Evolutionary conservation across 2,797 vertebrate species (phyloP).

Genomic region (Xiphophorus birchmanni): DNA sequence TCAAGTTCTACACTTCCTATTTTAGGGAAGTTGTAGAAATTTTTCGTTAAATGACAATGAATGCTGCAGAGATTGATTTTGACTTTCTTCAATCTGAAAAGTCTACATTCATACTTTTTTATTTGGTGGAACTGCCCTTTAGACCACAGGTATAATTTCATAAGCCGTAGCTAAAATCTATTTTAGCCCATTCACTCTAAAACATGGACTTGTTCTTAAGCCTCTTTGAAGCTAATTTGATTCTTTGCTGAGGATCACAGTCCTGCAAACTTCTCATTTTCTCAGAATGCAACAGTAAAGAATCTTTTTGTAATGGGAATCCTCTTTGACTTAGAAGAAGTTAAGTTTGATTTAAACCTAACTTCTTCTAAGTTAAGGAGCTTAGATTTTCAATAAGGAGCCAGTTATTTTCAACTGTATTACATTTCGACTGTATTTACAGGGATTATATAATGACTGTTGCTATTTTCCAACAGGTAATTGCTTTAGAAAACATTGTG

Average conservation of each 20-base stretch:
- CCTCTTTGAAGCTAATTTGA: not conserved
- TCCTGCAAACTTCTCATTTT: not conserved
- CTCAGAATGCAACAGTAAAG: not conserved
- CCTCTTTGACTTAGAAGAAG: not conserved
- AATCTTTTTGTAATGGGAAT: not conserved
- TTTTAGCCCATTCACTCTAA: not conserved
- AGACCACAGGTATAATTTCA: not conserved
- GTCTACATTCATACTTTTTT: not conserved
- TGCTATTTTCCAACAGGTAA: conserved; percentile 76
- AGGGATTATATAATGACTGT: conserved; percentile 7
- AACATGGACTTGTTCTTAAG: not conserved
- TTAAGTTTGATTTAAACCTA: not conserved
- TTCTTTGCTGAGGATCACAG: not conserved
- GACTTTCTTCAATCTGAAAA: not conserved
- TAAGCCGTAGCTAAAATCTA: not conserved
- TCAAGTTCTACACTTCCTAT: not conserved
- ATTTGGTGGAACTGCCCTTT: not conserved
- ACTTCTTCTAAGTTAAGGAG: too few species aligned
- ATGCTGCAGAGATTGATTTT: not conserved
- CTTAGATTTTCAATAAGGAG: too few species aligned
- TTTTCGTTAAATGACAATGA: not conserved
- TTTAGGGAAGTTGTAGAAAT: not conserved
- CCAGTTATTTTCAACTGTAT: too few species aligned
- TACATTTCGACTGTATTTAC: not conserved
- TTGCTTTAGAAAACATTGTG: conserved; percentile 92